Percentiles rank a stretch among this genome's conserved stretches.
These are phyloP conservation scores for Drosophila lini DNA, from an alignment of 1,140 invertebrate species.

Conservation along the genomic window DNA sequence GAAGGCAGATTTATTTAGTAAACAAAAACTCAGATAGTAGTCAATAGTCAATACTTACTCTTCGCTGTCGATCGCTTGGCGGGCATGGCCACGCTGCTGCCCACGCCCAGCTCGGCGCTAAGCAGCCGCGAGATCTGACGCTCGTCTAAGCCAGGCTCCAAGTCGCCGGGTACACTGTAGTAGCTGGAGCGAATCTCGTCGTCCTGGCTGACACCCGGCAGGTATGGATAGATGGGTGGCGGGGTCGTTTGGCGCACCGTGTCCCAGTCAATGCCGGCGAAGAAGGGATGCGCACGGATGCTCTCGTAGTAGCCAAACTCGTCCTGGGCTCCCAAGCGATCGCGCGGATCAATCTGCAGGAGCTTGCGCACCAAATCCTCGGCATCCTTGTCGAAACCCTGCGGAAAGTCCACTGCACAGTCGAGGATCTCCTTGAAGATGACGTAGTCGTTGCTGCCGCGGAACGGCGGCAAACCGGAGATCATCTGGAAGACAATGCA, in stretches of 20 bases:
- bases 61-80: constrained; percentile 72
- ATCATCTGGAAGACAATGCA: constrained; percentile 99
- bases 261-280: constrained; percentile 93
- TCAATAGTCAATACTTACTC: constrained; percentile 52
- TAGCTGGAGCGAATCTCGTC: constrained; percentile 88
- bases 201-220: constrained; percentile 90
- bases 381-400: constrained; percentile 93
- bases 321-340: constrained; percentile 94
- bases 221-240: constrained; percentile 93
- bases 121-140: constrained; percentile 91
- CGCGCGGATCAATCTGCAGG: constrained; percentile 91
- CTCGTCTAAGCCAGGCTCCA: constrained; percentile 94
- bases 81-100: constrained; percentile 56
- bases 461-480: constrained; percentile 95
- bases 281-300: constrained; percentile 94
- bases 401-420: constrained; percentile 96
- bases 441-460: constrained; percentile 96
- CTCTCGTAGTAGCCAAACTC: constrained; percentile 90
- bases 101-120: constrained; percentile 88
- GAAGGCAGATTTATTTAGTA: background rate
- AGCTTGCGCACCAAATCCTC: constrained; percentile 95
- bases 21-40: background rate
- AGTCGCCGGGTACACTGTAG: constrained; percentile 87
- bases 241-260: constrained; percentile 91
- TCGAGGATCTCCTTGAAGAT: constrained; percentile 98